Conservation (phyloP, 2,888 invertebrate genomes). For the Amphipoea lucens region DNA sequence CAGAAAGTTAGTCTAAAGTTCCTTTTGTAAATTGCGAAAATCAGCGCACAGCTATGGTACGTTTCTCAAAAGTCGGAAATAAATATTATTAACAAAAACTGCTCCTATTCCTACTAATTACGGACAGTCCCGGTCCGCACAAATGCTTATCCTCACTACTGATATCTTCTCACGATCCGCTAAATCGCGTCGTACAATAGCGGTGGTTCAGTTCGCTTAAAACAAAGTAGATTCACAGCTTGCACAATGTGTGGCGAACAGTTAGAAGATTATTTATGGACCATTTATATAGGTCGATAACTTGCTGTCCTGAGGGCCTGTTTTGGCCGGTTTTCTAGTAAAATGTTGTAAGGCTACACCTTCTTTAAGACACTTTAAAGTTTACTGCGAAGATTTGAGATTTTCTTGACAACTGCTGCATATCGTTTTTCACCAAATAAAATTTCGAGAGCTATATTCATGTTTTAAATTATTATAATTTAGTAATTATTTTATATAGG, state of each 20-base stretch:
- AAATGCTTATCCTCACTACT: slow-evolving; percentile 68
- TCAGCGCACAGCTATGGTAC: neutral
- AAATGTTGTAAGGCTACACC: slow-evolving; percentile 8
- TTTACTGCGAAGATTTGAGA: neutral
- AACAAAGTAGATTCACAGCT: slow-evolving; percentile 75
- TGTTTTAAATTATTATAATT: neutral
- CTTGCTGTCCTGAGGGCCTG: slow-evolving; percentile 26
- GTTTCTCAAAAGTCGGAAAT: neutral
- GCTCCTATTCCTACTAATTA: neutral
- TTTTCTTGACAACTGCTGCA: neutral
- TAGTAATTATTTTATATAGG: neutral
- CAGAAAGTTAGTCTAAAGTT: neutral
- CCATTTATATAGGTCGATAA: slow-evolving; percentile 62
- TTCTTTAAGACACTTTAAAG: neutral
- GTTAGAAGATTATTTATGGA: slow-evolving; percentile 66
- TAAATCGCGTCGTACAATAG: slow-evolving; percentile 81
- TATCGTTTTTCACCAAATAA: neutral
- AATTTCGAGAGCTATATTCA: neutral
- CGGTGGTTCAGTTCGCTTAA: slow-evolving; percentile 69
- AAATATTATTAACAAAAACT: neutral
- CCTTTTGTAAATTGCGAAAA: neutral
- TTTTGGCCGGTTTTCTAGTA: neutral
- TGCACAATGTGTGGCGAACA: slow-evolving; percentile 68
- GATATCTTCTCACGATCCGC: slow-evolving; percentile 84
- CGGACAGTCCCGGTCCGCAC: slow-evolving; percentile 24